Evolutionary conservation across 1,140 invertebrate genomes (phyloP), one percentile per base, ranked within the genome.

Genomic region (Chlorops oryzae): DNA sequence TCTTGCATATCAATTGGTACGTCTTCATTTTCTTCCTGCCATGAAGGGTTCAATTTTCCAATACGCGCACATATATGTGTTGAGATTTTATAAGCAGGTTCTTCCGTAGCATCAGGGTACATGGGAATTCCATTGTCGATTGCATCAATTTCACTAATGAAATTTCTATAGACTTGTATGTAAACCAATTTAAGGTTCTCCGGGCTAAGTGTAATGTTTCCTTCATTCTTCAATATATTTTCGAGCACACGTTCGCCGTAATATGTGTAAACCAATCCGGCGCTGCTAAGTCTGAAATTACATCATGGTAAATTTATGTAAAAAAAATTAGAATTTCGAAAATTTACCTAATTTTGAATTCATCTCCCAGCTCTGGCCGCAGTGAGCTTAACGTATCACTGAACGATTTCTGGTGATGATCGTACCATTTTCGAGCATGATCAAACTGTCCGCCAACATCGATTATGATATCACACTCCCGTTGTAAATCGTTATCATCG

Each of bases 381-480:
- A 84, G 42, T 1, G 74, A 72, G 34, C 77, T 78, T 5, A 84
- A 62, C 0, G 80, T 81, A 48, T 82, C 76, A 41, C 68, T 73
- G 51, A 84, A 84, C 28, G 77, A 78, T 73, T 82, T 82, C 75
- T 98, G 96, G 73, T 99, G 96, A 75, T 99, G 96, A 75, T 99
- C 96, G 75, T 88, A 99, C 60, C 87, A 78, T 52, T 87, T 78
- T 39, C 64, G 85, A 2, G 73, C 66, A 41, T 83, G 84, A 76
- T 98, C 81, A 75, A 88, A 99, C 15, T 83, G 80, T 5, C 80
- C 84, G n/a, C 96, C 96, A 22, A 99, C 95, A 77, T 99, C 96
- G 4, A 99, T 85, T 18, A 99, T 91, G 57, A 98, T 85, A 67
- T 97, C 91, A 77, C 94, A 98, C n/a, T 61, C 64, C 5, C 80